These are phyloP conservation scores for Patiria pectinifera DNA, from an alignment of 53 echinoderm and acorn worm genomes.

Conservation along the genomic window DNA sequence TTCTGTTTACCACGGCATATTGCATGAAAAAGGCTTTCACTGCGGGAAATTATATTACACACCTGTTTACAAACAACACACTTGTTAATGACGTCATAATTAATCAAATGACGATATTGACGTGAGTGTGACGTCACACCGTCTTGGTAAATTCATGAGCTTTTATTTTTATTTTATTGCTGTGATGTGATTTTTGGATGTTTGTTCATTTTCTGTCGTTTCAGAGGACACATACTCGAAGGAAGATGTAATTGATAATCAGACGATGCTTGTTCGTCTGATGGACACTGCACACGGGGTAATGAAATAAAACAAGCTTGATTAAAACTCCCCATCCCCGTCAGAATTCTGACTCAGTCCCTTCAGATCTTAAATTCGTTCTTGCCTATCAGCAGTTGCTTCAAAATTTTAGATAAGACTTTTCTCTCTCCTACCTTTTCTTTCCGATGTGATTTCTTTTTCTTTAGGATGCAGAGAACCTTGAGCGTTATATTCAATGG, in stretches of 20 bases:
- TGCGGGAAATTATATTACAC: too few relatives aligned
- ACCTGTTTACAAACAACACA: too few relatives aligned
- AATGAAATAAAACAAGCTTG: conserved; percentile 14
- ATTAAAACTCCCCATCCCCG: background rate
- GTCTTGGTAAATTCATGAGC: too few relatives aligned
- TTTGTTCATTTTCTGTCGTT: too few relatives aligned
- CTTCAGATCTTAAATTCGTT: too few relatives aligned
- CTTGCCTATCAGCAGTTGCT: too few relatives aligned
- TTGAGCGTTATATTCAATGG: conserved; percentile 91
- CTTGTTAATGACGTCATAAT: too few relatives aligned
- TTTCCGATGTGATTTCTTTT: background rate
- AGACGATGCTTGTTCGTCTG: conserved; percentile 79
- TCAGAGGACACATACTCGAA: conserved; percentile 96
- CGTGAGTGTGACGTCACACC: too few relatives aligned
- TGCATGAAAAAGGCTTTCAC: too few relatives aligned
- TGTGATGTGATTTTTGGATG: background rate
- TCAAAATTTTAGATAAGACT: too few relatives aligned
- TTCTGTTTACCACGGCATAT: background rate
- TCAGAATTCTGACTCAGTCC: background rate
- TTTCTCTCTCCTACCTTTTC: background rate
- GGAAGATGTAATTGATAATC: conserved; percentile 90
- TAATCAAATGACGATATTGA: too few relatives aligned
- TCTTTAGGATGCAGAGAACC: conserved; percentile 82
- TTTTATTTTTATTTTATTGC: too few relatives aligned
- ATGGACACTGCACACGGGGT: conserved; percentile 92